Percentiles rank a stretch among this genome's conserved stretches.
Evolutionary conservation across 1,140 invertebrate genomes (phyloP).

Genomic region (Drosophila kurseongensis): DNA sequence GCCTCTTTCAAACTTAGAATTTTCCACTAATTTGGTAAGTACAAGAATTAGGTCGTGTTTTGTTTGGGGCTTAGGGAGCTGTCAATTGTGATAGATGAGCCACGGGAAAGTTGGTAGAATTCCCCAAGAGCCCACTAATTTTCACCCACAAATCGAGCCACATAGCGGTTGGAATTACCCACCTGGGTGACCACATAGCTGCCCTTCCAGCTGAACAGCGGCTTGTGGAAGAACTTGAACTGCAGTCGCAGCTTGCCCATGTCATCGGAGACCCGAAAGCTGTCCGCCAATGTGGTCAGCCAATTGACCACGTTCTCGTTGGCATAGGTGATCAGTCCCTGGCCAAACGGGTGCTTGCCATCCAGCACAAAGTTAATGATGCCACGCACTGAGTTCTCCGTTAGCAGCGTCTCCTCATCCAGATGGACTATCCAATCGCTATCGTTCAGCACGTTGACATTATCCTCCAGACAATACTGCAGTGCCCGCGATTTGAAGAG

Average conservation of each 20-base stretch:
- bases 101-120: neutral
- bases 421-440: conserved; percentile 99
- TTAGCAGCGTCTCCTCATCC: conserved; percentile 98
- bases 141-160: neutral
- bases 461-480: conserved; percentile 97
- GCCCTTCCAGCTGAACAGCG: conserved; percentile 99
- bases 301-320: conserved; percentile 98
- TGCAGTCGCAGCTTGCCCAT: conserved; percentile 98
- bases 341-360: conserved; percentile 98
- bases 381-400: conserved; percentile 95
- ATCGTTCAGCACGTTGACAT: conserved; percentile 94
- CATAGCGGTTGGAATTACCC: conserved; percentile 28
- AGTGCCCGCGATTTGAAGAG: conserved; percentile 97
- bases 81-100: conserved; percentile 4
- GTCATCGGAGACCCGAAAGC: conserved; percentile 97
- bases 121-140: neutral
- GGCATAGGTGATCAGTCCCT: conserved; percentile 99
- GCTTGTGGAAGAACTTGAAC: conserved; percentile 97
- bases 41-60: neutral
- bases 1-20: neutral
- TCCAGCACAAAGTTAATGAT: conserved; percentile 98
- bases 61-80: neutral
- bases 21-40: neutral
- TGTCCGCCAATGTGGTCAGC: conserved; percentile 98
- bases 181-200: conserved; percentile 97